A percentile compares a stretch with the other conserved stretches of the same genome.
These are phyloP conservation scores for Cephus spinipes DNA, from an alignment of 2,888 invertebrate genomes.

Conservation along the genomic window DNA sequence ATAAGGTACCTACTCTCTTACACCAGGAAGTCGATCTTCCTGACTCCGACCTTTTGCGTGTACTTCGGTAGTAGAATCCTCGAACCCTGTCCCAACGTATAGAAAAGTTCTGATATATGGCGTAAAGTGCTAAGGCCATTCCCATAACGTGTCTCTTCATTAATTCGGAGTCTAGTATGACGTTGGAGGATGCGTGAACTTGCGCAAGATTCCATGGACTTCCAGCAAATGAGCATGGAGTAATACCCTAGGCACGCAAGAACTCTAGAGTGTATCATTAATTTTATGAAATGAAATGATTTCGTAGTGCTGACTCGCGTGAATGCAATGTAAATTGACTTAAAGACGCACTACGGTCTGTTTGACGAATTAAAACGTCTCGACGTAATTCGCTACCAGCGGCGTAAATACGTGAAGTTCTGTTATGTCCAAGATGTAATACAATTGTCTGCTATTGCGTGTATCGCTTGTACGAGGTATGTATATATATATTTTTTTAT, in stretches of 20 bases:
- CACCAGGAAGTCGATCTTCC: background rate
- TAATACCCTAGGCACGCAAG: slow-evolving; percentile 21
- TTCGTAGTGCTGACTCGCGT: background rate
- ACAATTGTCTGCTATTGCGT: background rate
- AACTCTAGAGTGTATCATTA: background rate
- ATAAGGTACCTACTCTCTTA: background rate
- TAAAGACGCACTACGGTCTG: background rate
- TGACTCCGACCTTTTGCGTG: slow-evolving; percentile 28
- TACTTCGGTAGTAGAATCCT: slow-evolving; percentile 30
- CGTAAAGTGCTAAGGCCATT: slow-evolving; percentile 29
- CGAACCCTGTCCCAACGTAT: slow-evolving; percentile 13
- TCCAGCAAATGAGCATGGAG: slow-evolving; percentile 32
- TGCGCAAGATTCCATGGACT: background rate
- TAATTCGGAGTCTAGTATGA: slow-evolving; percentile 27
- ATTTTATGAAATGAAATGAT: background rate
- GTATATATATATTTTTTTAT: background rate
- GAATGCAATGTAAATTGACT: background rate
- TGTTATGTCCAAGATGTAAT: background rate
- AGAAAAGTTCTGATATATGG: slow-evolving; percentile 44
- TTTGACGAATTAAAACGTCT: background rate
- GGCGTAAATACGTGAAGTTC: background rate
- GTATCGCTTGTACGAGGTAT: background rate
- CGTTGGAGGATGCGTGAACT: background rate
- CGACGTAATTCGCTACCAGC: background rate
- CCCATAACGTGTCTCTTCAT: slow-evolving; percentile 41